phyloP scores from a whole-genome alignment of 2,888 invertebrate genomes.

The Tetragonisca angustula region DNA sequence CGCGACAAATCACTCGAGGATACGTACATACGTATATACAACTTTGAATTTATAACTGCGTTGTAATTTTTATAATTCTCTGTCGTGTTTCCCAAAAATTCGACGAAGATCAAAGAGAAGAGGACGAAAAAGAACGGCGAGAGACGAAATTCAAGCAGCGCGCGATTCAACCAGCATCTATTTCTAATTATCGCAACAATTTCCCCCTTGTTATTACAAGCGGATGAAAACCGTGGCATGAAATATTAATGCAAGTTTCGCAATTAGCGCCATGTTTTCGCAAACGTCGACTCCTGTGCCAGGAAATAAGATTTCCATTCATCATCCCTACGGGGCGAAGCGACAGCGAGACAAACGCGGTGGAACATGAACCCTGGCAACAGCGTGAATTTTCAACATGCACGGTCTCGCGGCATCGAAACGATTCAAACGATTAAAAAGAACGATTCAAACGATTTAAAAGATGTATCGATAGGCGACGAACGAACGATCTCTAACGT shows the following conservation, averaged over 20 bases:
- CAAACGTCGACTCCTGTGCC: neutral
- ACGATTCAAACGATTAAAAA: neutral
- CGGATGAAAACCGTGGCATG: neutral
- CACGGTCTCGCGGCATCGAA: neutral
- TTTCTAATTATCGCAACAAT: neutral
- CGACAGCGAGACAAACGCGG: neutral
- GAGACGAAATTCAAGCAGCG: neutral
- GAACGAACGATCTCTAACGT: neutral
- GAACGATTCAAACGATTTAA: too few species aligned
- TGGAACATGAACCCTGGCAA: neutral
- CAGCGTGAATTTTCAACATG: neutral
- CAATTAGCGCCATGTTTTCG: neutral
- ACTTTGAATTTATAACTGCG: too few species aligned
- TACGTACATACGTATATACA: too few species aligned
- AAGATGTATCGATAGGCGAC: neutral
- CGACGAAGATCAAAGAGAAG: neutral
- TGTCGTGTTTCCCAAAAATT: too few species aligned
- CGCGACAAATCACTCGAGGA: too few species aligned
- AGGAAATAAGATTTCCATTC: slow-evolving; percentile 1
- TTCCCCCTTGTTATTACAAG: neutral
- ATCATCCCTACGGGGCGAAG: neutral
- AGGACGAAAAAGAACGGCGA: too few species aligned
- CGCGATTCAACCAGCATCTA: neutral
- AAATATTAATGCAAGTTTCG: slow-evolving; percentile 4
- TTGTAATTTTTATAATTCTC: too few species aligned